Base-by-base conservation (phyloP, 2,113 vertebrate genomes). In the Reinhardtius hippoglossoides region DNA sequence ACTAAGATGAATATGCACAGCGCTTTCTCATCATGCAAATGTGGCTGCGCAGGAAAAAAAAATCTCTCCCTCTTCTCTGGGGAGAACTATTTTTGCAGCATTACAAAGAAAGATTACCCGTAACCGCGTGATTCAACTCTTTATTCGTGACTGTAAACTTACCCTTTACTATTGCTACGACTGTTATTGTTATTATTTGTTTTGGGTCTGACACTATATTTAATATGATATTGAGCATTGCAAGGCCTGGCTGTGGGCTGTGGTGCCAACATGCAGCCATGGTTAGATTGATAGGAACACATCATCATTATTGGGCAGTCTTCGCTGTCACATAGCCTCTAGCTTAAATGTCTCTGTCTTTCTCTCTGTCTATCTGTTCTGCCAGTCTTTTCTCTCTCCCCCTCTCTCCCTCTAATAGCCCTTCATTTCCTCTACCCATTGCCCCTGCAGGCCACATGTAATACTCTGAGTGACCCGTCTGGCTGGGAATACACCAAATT, bases 21-120 rank as follows among this genome's bases (percentile, higher is more conserved):
- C 93, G 93, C 94, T 95, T 95, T 96, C 95, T 96, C 95, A 95
- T 95, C 94, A 96, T 96, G 95, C 94, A 93, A 90, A 94, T 95
- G 93, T 89, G 91, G 92, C 84, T 86, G 92, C 87, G 93, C 94
- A 50, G 94, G 14, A 3, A 9, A 37, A 35, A 93, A 94, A 87
- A 78, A 85, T 44, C 59, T 76, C 79, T 44, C 60, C 23, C 76
- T 78, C 71, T 18, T 83, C 81, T 82, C 86, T 70, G 24, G 81
- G 78, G 82, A 86, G 78, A 86, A 77, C 76, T 80, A 71, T 90
- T 35, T 92, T 82, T 87, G 65, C 91, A 54, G 66, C 71, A 70
- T 87, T 87, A 81, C 84, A 88, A 83, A 83, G 82, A 88, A 83
- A 84, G 79, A 88, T 90, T 73, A 85, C 73, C 73, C 35, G 50